Base-by-base conservation (phyloP, 2,113 vertebrate species). In the Mobula birostris region DNA sequence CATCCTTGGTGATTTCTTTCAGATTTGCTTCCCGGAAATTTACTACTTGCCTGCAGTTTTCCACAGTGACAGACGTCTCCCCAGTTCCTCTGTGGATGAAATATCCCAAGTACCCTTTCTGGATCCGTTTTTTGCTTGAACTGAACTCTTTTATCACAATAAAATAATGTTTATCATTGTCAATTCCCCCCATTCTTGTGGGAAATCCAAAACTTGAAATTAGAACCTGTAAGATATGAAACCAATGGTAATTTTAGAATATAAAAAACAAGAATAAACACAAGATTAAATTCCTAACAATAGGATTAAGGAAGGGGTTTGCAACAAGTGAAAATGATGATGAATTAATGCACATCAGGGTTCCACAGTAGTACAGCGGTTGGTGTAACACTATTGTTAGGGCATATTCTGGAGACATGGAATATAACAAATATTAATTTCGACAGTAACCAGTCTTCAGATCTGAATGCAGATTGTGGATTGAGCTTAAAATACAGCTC, bases 91-190 rank as follows among this genome's bases (percentile, higher is more conserved):
- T 92, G 7, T 58, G 88, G 94, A 97, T 96, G 94, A 96, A 95
- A 9, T 95, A 95, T 0, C 97, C 97, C 4, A 98, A 95, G 3
- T 95, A 96, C 32, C 97, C 97, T 21, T 96, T 95, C 40, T 94
- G 94, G 58, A 95, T 95, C 94, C 96, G 97, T 27, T 96, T 97
- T 0, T 95, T 95, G 3, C 95, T 94, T 1, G 97, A 96, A n/a
- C 97, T 96, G 95, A 98, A 97, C 79, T 96, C 97, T 94, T 92
- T 95, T 0, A 96, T 96, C 21, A 94, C 94, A 29, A 95, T 94
- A 74, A 95, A 95, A 95, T 9, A 21, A 68, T 15, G 63, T 72
- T 15, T 77, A 29, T 94, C 36, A 32, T 17, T 58, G 93, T 94
- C 94, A 94, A 77, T 12, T 32, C 68, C 87, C 12, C 72, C 83